Evolutionary conservation across 2,888 invertebrate species (phyloP), one percentile per base, ranked within the genome.

Genomic region (Plebejus argus): DNA sequence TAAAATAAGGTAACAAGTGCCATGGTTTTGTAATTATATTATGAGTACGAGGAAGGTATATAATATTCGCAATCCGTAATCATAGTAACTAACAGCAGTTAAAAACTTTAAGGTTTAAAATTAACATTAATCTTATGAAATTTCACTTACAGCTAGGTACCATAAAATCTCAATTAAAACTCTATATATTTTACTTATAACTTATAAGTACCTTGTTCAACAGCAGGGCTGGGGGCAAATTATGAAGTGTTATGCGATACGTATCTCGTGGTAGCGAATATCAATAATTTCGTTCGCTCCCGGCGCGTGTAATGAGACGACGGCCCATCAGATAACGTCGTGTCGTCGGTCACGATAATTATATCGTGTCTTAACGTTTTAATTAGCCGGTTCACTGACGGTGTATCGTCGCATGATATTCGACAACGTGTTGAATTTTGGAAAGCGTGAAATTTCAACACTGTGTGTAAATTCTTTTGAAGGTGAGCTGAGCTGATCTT

Each of bases 241-340:
- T 71, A 61, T 70, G 23, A 61, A 20, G 78, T 78, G 70, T 56
- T 35, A 56, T 39, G 76, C 70, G 84, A 85, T 85, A 81, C 77
- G 79, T 80, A 83, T 85, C 82, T 82, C 77, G 49, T 78, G 85
- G 85, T 85, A 86, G 86, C 84, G 85, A 91, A 89, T 90, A 90
- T 83, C 85, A 87, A 85, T 91, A 90, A 91, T 91, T 91, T 76
- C 39, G 76, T 61, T 39, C 33, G 61, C 61, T 66, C 45, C 45
- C 66, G 76, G 66, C 76, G 39, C 35, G 66, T 66, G 66, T 66
- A 66, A 66, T 66, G 66, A 66, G 66, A 28, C 66, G 66, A 66
- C 66, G 28, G 12, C 10, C 28, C 66, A 80, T 81, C 82, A 28
- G 74, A 74, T 74, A 74, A 53, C 74, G 28, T 10, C 8, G 7